Base-by-base conservation (phyloP, 2,797 vertebrate genomes). In the Setipinna tenuifilis region DNA sequence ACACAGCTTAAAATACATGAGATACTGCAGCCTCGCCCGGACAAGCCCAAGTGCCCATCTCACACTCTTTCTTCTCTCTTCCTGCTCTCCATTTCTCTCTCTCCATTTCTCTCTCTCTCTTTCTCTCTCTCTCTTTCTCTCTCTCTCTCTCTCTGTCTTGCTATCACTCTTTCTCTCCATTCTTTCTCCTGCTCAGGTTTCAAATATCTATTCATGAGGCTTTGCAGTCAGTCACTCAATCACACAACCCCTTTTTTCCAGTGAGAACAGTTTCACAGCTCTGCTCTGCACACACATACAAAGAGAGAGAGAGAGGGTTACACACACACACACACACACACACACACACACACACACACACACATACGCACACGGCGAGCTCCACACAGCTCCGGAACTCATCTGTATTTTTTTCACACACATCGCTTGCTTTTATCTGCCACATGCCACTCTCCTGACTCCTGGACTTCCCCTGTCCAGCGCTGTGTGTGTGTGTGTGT, bases 111-210 rank as follows among this genome's bases (percentile, higher is more conserved):
- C 54, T 50, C 25, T 68, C 62, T 78, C 61, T 85, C 82, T 54
- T 65, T 86, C 25, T 83, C 82, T 85, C 57, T 87, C 83, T 82
- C 62, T 71, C 59, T 81, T 25, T 81, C 84, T 57, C 81, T 84
- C 62, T 87, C 89, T 88, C 86, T 91, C 89, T 88, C 19, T 59
- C 21, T 83, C 17, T 85, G 88, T 48, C 83, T 83, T 54, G 1
- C 78, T 57, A n/a, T 62, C n/a, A 12, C 31, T 83, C 19, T 83
- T n/a, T 68, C 21, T 68, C 14, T 62, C 81, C 81, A 6, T 12
- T 68, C 57, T 48, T 35, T 44, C 16, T 78, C 35, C 71, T 78
- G 71, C 71, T 78, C 71, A 41, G 71, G 71, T 78, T 78, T 86
- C 85, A 65, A 62, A 83, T 84, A 62, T 78, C 71, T 83, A 80